Conservation (phyloP, 2,113 vertebrate genomes). For the Octodon degus region DNA sequence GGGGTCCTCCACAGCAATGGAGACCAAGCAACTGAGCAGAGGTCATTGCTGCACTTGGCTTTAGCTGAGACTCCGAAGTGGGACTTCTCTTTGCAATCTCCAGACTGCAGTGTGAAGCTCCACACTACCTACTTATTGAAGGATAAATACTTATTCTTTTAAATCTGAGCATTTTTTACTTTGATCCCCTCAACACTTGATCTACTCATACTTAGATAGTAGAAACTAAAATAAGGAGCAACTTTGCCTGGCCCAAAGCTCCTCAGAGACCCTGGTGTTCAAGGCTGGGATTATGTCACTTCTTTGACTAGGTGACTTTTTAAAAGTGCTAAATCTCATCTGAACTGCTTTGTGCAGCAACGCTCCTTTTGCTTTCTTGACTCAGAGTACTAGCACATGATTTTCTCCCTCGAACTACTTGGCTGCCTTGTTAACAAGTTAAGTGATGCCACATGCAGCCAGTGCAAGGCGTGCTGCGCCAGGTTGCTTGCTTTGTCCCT, state of each 20-base stretch:
- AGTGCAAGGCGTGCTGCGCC: slow-evolving; percentile 37
- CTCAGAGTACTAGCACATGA: slow-evolving; percentile 25
- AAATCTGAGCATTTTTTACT: background rate
- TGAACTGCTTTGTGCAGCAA: slow-evolving; percentile 41
- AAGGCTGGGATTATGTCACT: background rate
- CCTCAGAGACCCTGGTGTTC: background rate
- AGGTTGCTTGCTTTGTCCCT: slow-evolving; percentile 32
- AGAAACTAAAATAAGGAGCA: slow-evolving; percentile 5
- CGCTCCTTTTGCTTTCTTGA: slow-evolving; percentile 33
- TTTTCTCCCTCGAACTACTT: slow-evolving; percentile 33
- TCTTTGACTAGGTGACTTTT: slow-evolving; percentile 5
- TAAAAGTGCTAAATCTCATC: background rate
- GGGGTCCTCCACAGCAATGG: background rate
- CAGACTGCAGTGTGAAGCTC: background rate
- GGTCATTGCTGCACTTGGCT: background rate
- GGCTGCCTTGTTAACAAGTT: slow-evolving; percentile 38
- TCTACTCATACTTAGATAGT: background rate
- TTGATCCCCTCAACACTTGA: background rate
- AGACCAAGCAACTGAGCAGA: background rate
- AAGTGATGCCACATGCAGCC: background rate
- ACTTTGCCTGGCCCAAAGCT: background rate
- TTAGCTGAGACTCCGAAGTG: background rate
- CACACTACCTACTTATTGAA: background rate
- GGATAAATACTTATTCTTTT: slow-evolving; percentile 12
- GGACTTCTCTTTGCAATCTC: background rate